Evolutionary conservation across 92 coral and sea anemone species (phyloP).

Genomic region (Parazoanthus swiftii): DNA sequence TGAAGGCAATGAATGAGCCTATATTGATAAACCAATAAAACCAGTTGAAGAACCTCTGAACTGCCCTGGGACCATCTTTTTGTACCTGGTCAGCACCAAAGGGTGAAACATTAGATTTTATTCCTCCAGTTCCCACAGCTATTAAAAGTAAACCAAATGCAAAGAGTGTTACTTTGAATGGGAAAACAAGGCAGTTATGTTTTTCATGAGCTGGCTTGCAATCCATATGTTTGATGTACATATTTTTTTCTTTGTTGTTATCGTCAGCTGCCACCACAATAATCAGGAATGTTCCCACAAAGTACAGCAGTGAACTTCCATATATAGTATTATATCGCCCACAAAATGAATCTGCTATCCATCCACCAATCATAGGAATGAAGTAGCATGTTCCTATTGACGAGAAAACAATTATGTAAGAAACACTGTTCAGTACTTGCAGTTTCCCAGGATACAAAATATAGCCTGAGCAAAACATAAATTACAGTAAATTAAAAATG

Average conservation of each 20-base stretch:
- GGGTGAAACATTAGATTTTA: conserved; percentile 93
- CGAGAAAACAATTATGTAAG: background rate
- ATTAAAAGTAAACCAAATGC: conserved; percentile 63
- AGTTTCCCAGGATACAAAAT: too few relatives aligned
- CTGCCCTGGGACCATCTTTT: conserved; percentile 76
- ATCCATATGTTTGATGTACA: background rate
- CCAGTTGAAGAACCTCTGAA: conserved; percentile 92
- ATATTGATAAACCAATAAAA: conserved; percentile 94
- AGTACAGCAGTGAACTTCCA: conserved; percentile 70
- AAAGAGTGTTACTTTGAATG: conserved; percentile 49
- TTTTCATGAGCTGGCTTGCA: background rate
- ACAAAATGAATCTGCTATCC: conserved; percentile 80
- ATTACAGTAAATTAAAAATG: too few relatives aligned
- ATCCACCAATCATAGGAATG: conserved; percentile 82
- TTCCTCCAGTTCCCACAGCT: conserved; percentile 95
- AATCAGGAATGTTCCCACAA: conserved; percentile 68
- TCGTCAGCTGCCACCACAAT: conserved; percentile 42
- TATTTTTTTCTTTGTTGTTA: background rate
- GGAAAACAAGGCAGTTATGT: background rate
- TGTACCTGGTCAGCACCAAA: conserved; percentile 97
- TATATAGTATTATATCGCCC: conserved; percentile 81
- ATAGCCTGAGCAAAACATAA: too few relatives aligned
- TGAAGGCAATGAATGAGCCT: conserved; percentile 81
- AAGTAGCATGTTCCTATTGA: conserved; percentile 81
- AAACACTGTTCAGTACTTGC: too few relatives aligned